Conservation (phyloP, 2,888 invertebrate genomes). For the Pilophorus perplexus region DNA sequence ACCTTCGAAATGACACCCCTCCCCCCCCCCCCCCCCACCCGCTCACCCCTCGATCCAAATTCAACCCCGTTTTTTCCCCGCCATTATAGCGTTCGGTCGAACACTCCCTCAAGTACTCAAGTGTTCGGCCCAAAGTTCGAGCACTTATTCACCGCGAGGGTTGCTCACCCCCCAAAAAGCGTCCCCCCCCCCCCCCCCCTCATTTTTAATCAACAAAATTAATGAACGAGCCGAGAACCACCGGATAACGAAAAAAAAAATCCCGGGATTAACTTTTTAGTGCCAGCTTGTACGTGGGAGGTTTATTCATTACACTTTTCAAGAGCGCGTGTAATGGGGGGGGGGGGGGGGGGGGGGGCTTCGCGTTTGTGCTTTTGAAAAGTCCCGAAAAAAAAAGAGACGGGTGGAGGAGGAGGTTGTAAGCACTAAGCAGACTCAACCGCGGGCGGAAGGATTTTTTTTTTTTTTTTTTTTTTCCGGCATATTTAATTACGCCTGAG, state of each 20-base stretch:
- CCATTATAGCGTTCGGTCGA: not conserved
- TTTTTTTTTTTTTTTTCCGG: too few species aligned
- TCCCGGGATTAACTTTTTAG: not conserved
- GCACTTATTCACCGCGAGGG: too few species aligned
- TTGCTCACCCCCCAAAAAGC: too few species aligned
- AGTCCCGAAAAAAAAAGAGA: too few species aligned
- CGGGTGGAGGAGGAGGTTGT: too few species aligned
- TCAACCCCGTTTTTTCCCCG: not conserved
- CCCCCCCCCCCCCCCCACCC: not conserved
- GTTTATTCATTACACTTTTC: too few species aligned
- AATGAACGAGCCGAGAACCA: not conserved
- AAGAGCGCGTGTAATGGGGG: too few species aligned
- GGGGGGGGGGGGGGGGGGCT: too few species aligned
- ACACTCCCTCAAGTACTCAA: not conserved
- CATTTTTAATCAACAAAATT: not conserved
- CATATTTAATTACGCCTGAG: too few species aligned
- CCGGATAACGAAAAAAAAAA: not conserved
- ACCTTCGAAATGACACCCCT: not conserved
- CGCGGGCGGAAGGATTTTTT: too few species aligned
- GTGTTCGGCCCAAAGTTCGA: not conserved
- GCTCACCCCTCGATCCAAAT: not conserved
- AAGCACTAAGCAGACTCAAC: too few species aligned
- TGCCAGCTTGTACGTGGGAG: not conserved
- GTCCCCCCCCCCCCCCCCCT: not conserved
- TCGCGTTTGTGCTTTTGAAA: too few species aligned